These are phyloP conservation scores for Nylanderia fulva DNA, from an alignment of 1,140 invertebrate species.

Conservation along the genomic window DNA sequence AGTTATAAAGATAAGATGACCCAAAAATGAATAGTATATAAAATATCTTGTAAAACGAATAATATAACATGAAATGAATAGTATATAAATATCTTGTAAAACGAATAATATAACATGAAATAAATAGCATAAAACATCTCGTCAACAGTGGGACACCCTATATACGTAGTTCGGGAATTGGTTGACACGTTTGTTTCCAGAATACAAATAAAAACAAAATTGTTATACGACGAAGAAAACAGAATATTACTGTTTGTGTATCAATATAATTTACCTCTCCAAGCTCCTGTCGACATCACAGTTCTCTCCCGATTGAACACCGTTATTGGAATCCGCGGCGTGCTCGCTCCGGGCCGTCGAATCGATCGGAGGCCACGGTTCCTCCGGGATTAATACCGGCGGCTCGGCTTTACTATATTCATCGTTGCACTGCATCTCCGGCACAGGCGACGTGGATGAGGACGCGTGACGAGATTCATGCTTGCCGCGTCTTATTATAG, in stretches of 20 bases:
- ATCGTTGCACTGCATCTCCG: conserved; percentile 75
- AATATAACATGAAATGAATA: too few relatives aligned
- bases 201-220: not conserved
- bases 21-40: too few relatives aligned
- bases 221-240: not conserved
- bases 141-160: too few relatives aligned
- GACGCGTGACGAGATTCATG: conserved; percentile 66
- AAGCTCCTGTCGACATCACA: conserved; percentile 68
- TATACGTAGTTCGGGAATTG: not conserved
- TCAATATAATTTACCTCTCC: conserved; percentile 61
- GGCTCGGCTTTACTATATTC: conserved; percentile 73
- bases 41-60: too few relatives aligned
- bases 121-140: too few relatives aligned
- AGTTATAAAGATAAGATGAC: too few relatives aligned
- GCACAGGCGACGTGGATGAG: conserved; percentile 67
- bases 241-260: not conserved
- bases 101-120: too few relatives aligned
- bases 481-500: conserved; percentile 75
- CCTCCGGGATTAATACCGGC: conserved; percentile 71
- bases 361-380: conserved; percentile 74
- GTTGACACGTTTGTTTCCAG: not conserved
- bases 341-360: conserved; percentile 62
- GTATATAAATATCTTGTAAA: too few relatives aligned
- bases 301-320: conserved; percentile 68
- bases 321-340: conserved; percentile 43